Evolutionary conservation across 2,888 invertebrate species (phyloP).

Genomic region (Dasysyrphus tricinctus): DNA sequence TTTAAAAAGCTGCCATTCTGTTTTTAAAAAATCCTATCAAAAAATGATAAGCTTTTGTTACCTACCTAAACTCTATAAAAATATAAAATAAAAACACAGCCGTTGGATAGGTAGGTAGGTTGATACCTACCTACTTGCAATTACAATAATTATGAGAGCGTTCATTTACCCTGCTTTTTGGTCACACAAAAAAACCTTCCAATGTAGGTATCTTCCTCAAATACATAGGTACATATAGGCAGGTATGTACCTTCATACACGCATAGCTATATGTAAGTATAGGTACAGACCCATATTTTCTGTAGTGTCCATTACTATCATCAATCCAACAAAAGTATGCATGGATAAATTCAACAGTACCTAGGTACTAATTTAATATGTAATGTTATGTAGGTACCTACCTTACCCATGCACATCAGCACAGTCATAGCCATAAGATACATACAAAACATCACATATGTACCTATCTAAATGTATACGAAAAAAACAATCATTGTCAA

Average conservation of each 20-base stretch:
- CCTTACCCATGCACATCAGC: too few relatives aligned
- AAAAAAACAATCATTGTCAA: slow-evolving; percentile 40
- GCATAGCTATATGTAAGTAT: background rate
- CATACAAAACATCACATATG: background rate
- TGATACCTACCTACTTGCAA: too few relatives aligned
- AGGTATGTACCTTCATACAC: background rate
- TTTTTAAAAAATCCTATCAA: too few relatives aligned
- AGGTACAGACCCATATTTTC: slow-evolving; percentile 41
- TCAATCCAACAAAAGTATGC: background rate
- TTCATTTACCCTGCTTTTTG: slow-evolving; percentile 31
- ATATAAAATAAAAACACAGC: too few relatives aligned
- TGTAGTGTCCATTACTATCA: background rate
- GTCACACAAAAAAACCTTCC: background rate
- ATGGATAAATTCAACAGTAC: background rate
- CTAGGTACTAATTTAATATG: too few relatives aligned
- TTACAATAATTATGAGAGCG: background rate
- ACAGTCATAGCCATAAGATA: too few relatives aligned
- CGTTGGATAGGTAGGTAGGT: too few relatives aligned
- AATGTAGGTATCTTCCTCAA: background rate
- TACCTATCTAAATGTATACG: background rate
- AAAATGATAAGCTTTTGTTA: too few relatives aligned
- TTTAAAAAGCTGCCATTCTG: too few relatives aligned
- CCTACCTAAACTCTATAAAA: too few relatives aligned
- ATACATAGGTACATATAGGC: background rate
- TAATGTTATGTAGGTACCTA: too few relatives aligned